Evolutionary conservation across 2,113 vertebrate genomes (phyloP).

Genomic region (Trachemys scripta): DNA sequence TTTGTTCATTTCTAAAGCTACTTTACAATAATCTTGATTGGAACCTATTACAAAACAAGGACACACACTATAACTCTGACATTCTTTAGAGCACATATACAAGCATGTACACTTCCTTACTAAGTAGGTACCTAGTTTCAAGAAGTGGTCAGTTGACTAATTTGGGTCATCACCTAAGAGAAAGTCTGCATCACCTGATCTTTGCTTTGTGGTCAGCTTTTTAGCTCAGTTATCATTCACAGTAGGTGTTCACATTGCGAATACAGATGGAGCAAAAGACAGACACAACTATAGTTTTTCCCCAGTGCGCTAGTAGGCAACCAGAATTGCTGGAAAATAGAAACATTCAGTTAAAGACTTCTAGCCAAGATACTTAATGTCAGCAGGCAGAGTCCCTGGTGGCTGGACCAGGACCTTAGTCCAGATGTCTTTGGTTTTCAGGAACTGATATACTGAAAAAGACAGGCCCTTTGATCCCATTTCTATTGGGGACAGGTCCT

Average conservation of each 20-base stretch:
- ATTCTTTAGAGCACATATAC: not conserved
- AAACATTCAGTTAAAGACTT: not conserved
- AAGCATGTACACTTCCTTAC: not conserved
- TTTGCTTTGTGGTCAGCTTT: not conserved
- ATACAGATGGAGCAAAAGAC: not conserved
- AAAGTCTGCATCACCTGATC: not conserved
- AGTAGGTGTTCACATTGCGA: not conserved
- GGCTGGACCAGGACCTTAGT: not conserved
- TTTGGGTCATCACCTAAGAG: not conserved
- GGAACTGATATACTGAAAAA: not conserved
- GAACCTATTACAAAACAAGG: not conserved
- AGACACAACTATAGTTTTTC: not conserved
- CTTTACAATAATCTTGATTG: not conserved
- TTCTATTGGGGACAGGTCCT: not conserved
- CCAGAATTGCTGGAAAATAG: not conserved
- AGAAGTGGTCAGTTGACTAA: not conserved
- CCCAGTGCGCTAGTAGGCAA: not conserved
- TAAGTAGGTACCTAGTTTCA: not conserved
- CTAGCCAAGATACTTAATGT: not conserved
- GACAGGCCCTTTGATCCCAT: not conserved
- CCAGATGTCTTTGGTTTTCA: not conserved
- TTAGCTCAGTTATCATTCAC: not conserved
- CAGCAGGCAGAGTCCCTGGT: not conserved
- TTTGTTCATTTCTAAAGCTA: not conserved
- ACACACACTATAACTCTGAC: not conserved